Conservation (phyloP, 2,113 vertebrate genomes). For the Cranoglanis bouderius region DNA sequence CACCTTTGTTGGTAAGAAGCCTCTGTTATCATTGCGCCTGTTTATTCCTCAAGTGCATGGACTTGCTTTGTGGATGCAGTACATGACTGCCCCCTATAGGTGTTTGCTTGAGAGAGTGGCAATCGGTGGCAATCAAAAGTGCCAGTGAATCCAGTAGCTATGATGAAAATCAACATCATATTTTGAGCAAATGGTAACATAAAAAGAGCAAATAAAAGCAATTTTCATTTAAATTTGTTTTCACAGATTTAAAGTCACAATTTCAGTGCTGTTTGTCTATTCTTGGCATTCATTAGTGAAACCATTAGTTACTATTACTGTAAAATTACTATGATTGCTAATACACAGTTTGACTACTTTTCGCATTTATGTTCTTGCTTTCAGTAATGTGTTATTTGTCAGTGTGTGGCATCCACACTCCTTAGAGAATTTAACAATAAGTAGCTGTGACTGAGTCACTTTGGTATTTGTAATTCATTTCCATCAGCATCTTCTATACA, state of each 20-base stretch:
- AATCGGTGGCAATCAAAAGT: no score
- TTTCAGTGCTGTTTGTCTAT: neutral
- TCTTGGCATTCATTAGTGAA: neutral
- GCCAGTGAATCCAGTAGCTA: neutral
- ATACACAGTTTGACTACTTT: neutral
- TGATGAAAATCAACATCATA: neutral
- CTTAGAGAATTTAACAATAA: conserved; percentile 23
- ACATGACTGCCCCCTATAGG: conserved; percentile 71
- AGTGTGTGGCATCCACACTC: conserved; percentile 57
- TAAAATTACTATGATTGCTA: neutral
- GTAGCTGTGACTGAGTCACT: conserved; percentile 23
- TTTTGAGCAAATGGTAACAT: neutral
- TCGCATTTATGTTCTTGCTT: neutral
- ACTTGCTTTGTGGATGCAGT: conserved; percentile 56
- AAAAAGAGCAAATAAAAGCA: neutral
- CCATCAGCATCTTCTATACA: conserved; percentile 62
- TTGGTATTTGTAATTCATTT: conserved; percentile 57
- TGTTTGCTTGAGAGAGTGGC: neutral
- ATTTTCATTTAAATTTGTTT: neutral
- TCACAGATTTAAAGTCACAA: neutral
- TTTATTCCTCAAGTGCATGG: neutral
- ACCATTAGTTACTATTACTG: no score
- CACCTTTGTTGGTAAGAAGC: neutral
- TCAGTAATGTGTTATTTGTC: neutral
- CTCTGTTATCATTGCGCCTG: neutral